Conservation (phyloP, 2,113 vertebrate genomes). For the Gymnobelideus leadbeateri region DNA sequence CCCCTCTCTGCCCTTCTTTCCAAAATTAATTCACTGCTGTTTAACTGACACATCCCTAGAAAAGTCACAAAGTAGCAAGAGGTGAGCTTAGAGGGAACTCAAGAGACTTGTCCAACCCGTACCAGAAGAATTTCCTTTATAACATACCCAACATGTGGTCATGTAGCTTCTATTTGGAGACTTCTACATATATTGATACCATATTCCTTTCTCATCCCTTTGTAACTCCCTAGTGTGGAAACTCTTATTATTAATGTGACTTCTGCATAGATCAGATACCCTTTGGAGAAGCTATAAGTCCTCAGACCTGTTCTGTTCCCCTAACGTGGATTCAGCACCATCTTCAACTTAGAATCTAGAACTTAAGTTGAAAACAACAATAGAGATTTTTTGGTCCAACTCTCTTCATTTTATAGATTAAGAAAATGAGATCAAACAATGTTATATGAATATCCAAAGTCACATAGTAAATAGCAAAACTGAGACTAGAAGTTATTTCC, state of each 20-base stretch:
- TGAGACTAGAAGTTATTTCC: neutral
- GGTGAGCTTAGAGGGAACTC: neutral
- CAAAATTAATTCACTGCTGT: neutral
- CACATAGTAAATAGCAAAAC: neutral
- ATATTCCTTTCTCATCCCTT: neutral
- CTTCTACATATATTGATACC: neutral
- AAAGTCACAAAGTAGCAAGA: neutral
- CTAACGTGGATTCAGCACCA: neutral
- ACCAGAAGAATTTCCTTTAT: neutral
- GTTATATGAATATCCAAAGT: neutral
- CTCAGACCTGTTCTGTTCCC: neutral
- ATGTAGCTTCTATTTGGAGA: neutral
- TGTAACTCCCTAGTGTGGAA: neutral
- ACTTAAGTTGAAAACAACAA: neutral
- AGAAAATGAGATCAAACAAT: neutral
- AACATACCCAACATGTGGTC: neutral
- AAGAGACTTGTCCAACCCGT: neutral
- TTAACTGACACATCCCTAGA: conserved; percentile 13
- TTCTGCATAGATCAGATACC: neutral
- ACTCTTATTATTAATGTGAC: neutral
- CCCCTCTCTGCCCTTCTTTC: neutral
- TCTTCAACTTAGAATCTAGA: neutral
- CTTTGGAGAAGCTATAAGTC: neutral
- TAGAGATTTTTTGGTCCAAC: neutral
- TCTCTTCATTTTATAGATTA: neutral